A percentile compares a stretch with the other conserved stretches of the same genome.
These are phyloP conservation scores for Drosophila dunni DNA, from an alignment of 1,140 invertebrate species.

Conservation along the genomic window DNA sequence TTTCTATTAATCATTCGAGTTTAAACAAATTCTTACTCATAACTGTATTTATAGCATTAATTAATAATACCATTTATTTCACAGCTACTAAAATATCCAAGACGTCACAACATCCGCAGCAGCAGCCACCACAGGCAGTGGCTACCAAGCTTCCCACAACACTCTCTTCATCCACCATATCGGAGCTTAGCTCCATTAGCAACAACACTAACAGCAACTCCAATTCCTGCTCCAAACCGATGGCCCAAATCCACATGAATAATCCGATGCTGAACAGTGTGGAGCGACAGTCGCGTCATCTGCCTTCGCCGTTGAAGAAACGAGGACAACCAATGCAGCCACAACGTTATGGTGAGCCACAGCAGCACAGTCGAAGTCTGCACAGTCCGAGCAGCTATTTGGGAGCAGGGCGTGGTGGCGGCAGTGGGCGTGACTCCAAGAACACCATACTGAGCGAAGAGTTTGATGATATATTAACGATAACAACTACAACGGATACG, in stretches of 20 bases:
- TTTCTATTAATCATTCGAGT: too few relatives aligned
- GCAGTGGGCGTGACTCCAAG: conserved; percentile 77
- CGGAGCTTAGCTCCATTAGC: conserved; percentile 74
- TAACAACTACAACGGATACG: conserved; percentile 77
- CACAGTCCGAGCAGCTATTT: conserved; percentile 73
- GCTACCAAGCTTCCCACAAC: conserved; percentile 57
- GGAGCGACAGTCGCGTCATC: conserved; percentile 77
- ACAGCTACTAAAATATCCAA: conserved; percentile 61
- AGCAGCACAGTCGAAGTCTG: conserved; percentile 58
- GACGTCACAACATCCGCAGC: conserved; percentile 18
- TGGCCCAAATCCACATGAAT: conserved; percentile 29
- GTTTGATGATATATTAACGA: conserved; percentile 84
- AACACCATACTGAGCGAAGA: conserved; percentile 82
- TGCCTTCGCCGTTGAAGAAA: conserved; percentile 79
- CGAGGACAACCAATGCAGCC: conserved; percentile 57
- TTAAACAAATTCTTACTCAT: too few relatives aligned
- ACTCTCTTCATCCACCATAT: conserved; percentile 80
- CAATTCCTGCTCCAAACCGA: conserved; percentile 38
- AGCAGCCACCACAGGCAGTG: conserved; percentile 5
- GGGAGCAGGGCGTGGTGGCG: conserved; percentile 47
- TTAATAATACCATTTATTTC: background rate
- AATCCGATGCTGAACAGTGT: conserved; percentile 49
- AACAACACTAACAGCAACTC: conserved; percentile 69
- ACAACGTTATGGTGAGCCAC: conserved; percentile 68
- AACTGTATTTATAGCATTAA: too few relatives aligned